Evolutionary conservation across 2,797 vertebrate genomes (phyloP), one percentile per base, ranked within the genome.

Genomic region (Hipposideros larvatus): DNA sequence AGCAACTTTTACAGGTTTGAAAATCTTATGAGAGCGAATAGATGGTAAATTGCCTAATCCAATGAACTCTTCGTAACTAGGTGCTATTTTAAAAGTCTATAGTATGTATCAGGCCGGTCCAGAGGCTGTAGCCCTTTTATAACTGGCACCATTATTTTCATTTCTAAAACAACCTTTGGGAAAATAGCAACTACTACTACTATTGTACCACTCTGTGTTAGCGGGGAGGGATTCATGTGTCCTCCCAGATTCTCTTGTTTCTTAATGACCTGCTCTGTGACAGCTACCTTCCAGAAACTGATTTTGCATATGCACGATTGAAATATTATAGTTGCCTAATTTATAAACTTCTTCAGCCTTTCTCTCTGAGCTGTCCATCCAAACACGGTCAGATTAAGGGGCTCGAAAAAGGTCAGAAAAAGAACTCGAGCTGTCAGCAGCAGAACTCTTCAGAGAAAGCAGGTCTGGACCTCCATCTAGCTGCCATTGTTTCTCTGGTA

Each of bases 361-460:
- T 83, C 74, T 51, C 87, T 68, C 61, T 71, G 71, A 61, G 61
- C 83, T 68, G 16, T 75, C 75, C 55, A 46, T 48, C 18, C 43
- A 77, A 87, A 87, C 11, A 11, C 31, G 34, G 61, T 80, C 66
- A 91, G n/a, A 68, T 63, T 80, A 95, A 94, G 59, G n/a, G 77
- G 37, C 61, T 65, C n/a, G 2, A 11, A 51, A 51, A 51, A 55
- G 53, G 53, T 51, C 48, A 51, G 48, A 26, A 41, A 65, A 78
- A 74, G 41, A 96, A 75, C 57, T 51, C 75, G 21, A 83, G 59
- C n/a, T 21, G 31, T 85, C 68, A 91, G 89, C 87, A 71, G 31
- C 1, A 87, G 73, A 71, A 59, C 48, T 65, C 75, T 82, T 24
- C 9, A 41, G 71, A 78, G 41, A 61, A 11, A 83, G 74, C 2